A percentile compares a stretch with the other conserved stretches of the same genome.
These are phyloP conservation scores for Iguana delicatissima DNA, from an alignment of 2,797 vertebrate genomes.

Conservation along the genomic window DNA sequence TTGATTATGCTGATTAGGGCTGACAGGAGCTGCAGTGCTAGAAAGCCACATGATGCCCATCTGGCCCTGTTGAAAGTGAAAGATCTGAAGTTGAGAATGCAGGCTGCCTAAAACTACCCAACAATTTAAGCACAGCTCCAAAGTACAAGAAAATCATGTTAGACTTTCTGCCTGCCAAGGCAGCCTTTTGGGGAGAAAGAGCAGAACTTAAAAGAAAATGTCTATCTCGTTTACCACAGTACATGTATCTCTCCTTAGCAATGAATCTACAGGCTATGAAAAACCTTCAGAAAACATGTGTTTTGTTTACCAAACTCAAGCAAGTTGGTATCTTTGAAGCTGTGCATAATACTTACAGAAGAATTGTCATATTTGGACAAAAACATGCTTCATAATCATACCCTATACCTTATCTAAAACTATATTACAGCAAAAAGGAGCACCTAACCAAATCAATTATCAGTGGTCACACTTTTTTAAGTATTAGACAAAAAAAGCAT, in stretches of 20 bases:
- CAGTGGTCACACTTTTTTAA: slow-evolving; percentile 42
- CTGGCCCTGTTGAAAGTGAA: background rate
- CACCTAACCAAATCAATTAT: background rate
- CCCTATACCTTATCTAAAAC: background rate
- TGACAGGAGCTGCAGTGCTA: too few species aligned
- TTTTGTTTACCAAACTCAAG: background rate
- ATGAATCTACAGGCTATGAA: background rate
- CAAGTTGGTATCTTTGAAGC: background rate
- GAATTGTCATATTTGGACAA: background rate
- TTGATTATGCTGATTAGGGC: too few species aligned
- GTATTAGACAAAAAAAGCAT: slow-evolving; percentile 16
- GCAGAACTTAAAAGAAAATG: background rate
- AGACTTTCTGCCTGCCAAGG: too few species aligned
- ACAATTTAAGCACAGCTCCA: background rate
- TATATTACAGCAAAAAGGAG: background rate
- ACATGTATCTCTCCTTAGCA: background rate
- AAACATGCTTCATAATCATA: accelerated
- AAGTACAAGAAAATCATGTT: too few species aligned
- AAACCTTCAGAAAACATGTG: background rate
- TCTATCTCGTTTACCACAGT: too few species aligned
- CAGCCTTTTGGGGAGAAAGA: background rate
- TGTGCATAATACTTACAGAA: background rate
- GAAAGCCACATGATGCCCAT: too few species aligned
- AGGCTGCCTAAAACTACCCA: background rate
- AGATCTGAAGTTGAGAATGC: background rate